Base-by-base conservation (phyloP, 2,888 invertebrate genomes). In the Aquatica leii region DNA sequence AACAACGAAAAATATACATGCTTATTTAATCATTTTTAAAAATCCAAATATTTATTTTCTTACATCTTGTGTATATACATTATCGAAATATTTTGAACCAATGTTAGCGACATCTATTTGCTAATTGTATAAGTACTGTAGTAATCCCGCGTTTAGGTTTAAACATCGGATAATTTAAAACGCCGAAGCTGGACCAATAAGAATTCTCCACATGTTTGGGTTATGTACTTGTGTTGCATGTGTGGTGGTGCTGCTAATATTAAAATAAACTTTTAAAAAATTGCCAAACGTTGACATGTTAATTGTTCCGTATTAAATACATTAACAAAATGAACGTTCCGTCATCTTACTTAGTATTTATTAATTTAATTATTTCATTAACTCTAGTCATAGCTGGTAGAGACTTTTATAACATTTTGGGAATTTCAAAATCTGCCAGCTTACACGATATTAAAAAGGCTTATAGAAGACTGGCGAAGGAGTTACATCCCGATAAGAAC, bases 401-500 rank as follows among this genome's bases (percentile, higher is more conserved):
- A 74, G 97, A 98, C 83, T 98, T 97, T 83, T 98, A 98, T 84
- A 86, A 89, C 76, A 97, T 98, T 78, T 87, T 98, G 65, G 93
- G 93, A 69, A 90, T 98, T 62, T 84, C 91, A 51, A 90, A 89
- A 80, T 89, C 88, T 74, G 98, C 99, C 14, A 93, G 87, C 74
- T 89, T 91, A 62, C 95, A 98, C 84, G 94, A 97, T 82, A 94
- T 99, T 63, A 99, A 99, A 82, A 98, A 98, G 84, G 97, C 98
- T 43, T 99, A 98, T 82, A 86, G 98, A 77, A 92, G 91, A 76
- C 82, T 96, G 82, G 99, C 99, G 15, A 98, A 96, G 84, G 95
- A 97, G 80, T 83, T 97, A 67, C 99, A 99, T 87, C 99, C 99
- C 11, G 99, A 99, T 78, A 97, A 96, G 80, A 98, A 99, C 81